Evolutionary conservation across 2,888 invertebrate species (phyloP).

Genomic region (Geophilus truncorum): DNA sequence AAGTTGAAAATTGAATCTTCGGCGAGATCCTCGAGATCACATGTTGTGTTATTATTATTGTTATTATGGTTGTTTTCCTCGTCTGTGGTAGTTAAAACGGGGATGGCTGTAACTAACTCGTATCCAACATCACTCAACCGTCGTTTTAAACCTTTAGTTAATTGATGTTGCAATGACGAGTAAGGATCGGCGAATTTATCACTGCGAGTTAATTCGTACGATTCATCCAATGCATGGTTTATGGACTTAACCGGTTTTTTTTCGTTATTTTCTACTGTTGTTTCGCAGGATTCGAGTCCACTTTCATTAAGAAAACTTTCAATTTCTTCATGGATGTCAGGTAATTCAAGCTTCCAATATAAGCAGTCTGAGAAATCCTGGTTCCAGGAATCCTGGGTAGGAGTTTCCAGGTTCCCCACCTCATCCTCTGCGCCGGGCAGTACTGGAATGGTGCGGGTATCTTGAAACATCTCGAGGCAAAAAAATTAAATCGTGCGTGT

Average conservation of each 20-base stretch:
- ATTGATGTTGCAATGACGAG: not conserved
- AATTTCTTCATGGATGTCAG: constrained; percentile 27
- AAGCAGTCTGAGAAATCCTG: constrained; percentile 27
- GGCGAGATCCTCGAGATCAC: not conserved
- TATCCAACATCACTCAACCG: not conserved
- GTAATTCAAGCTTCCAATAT: constrained; percentile 22
- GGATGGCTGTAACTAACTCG: constrained; percentile 25
- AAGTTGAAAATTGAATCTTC: not conserved
- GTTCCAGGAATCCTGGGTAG: constrained; percentile 8
- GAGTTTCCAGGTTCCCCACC: constrained; percentile 7
- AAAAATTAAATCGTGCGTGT: not conserved
- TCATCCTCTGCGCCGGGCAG: not conserved
- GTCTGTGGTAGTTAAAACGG: constrained; percentile 11
- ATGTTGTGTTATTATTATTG: not conserved
- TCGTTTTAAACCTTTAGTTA: not conserved
- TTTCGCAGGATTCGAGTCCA: not conserved
- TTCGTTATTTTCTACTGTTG: not conserved
- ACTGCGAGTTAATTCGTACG: not conserved
- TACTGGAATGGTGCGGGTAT: not conserved
- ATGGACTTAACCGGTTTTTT: not conserved
- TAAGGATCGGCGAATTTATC: not conserved
- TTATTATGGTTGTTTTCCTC: not conserved
- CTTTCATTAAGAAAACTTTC: not conserved
- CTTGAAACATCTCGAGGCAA: not conserved
- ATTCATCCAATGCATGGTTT: not conserved